These are phyloP conservation scores for Ganaspis sp. DNA, from an alignment of 1,140 invertebrate species.

Conservation along the genomic window DNA sequence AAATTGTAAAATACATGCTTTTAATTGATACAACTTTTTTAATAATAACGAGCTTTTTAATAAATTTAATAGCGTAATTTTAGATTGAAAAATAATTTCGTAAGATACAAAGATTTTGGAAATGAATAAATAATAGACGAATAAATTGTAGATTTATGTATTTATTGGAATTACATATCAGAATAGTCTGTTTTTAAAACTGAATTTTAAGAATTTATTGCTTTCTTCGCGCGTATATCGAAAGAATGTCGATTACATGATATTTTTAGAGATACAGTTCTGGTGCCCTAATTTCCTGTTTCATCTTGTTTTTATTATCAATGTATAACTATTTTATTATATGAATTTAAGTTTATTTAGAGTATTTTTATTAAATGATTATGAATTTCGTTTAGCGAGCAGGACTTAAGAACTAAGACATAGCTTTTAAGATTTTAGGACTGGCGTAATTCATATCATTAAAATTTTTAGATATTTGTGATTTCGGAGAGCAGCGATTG, in stretches of 20 bases:
- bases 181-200: no score
- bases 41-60: no score
- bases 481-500: constrained; percentile 50
- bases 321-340: constrained; percentile 43
- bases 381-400: constrained; percentile 46
- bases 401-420: constrained; percentile 49
- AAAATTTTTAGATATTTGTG: constrained; percentile 63
- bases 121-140: no score
- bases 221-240: background rate
- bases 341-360: constrained; percentile 47
- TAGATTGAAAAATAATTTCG: no score
- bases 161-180: background rate
- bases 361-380: constrained; percentile 41
- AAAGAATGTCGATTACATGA: background rate
- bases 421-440: constrained; percentile 58
- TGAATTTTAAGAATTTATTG: no score
- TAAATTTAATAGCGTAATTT: no score
- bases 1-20: no score
- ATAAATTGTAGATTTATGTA: background rate
- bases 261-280: background rate
- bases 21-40: no score
- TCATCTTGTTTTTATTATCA: constrained; percentile 47
- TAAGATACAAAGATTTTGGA: no score
- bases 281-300: constrained; percentile 35
- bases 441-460: constrained; percentile 62